Percentiles rank a stretch among this genome's conserved stretches.
Conservation (phyloP, 2,113 vertebrate species). For the Perccottus glenii region DNA sequence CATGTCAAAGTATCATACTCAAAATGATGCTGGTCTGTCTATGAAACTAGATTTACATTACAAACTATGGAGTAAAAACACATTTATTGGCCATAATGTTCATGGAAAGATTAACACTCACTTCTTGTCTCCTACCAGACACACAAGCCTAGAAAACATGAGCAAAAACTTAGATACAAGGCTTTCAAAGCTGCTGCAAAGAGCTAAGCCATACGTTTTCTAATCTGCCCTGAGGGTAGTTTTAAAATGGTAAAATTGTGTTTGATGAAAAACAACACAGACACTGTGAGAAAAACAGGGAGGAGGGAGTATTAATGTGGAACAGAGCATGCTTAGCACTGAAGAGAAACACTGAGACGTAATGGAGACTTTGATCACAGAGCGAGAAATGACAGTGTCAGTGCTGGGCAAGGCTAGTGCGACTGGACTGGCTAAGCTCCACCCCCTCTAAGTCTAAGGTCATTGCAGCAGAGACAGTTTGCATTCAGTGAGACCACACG, state of each 20-base stretch:
- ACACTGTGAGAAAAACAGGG: constrained; percentile 8
- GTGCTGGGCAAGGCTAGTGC: constrained; percentile 15
- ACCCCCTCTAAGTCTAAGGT: constrained; percentile 26
- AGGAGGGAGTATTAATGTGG: background rate
- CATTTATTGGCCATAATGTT: background rate
- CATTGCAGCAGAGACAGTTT: constrained; percentile 21
- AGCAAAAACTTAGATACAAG: constrained; percentile 3
- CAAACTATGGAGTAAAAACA: background rate
- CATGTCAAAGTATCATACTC: too few relatives aligned
- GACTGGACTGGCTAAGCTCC: constrained; percentile 4
- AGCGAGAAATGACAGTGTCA: constrained; percentile 30
- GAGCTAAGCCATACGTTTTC: constrained; percentile 4
- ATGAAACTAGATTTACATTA: background rate
- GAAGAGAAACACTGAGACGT: constrained; percentile 24
- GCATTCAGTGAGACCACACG: constrained; percentile 25
- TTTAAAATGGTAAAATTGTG: constrained; percentile 15
- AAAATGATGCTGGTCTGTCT: too few relatives aligned
- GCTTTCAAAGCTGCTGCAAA: background rate
- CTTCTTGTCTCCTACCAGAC: background rate
- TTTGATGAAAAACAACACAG: constrained; percentile 6
- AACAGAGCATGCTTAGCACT: constrained; percentile 17
- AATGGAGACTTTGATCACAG: constrained; percentile 49
- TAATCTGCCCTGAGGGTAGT: constrained; percentile 13
- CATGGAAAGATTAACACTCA: background rate
- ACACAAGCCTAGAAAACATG: too few relatives aligned